Base-by-base conservation (phyloP, 2,797 vertebrate genomes). In the Gastrophryne carolinensis region DNA sequence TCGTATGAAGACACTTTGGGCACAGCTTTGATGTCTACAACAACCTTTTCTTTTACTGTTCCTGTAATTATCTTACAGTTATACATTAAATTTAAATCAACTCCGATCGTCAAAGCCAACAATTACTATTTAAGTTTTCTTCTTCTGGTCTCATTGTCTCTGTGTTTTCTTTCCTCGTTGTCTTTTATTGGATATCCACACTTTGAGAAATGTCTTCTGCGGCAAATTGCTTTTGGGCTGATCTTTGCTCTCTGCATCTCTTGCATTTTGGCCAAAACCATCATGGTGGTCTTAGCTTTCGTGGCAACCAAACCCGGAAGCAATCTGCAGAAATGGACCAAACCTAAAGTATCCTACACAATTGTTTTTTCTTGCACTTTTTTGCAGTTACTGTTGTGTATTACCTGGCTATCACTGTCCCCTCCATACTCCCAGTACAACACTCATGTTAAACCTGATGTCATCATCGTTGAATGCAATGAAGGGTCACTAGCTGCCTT, bases 401-500 rank as follows among this genome's bases (percentile, higher is more conserved):
- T 19, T 8, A 9, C 17, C 19, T 47, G 41, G 41, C 11, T 47
- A 2, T 8, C 6, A 1, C 5, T 47, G 5, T 47, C 17, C 11
- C 41, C 41, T 47, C 41, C 41, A 47, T 47, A 7, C 41, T 2
- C 41, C 17, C 41, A 47, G 17, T 47, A 47, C 17, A 47, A 47
- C 11, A 47, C 11, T 17, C n/a, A 47, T 5, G 7, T 19, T 8
- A 47, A 47, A 19, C 41, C 41, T 47, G 41, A 8, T 19, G 41
- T 47, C 2, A 47, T 47, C 41, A 47, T 47, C 19, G 41, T 19
- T 50, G 27, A 63, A 1, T 74, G 77, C 12, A 74, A 74, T 47
- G 64, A 69, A 2, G 39, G 71, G 0, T 79, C 72, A 34, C 15
- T 19, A 0, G 19, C 35, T 17, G 73, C 68, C 6, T 80, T 80